A percentile compares a stretch with the other conserved stretches of the same genome.
These are phyloP conservation scores for Drosophila littoralis DNA, from an alignment of 1,140 invertebrate species.

Conservation along the genomic window DNA sequence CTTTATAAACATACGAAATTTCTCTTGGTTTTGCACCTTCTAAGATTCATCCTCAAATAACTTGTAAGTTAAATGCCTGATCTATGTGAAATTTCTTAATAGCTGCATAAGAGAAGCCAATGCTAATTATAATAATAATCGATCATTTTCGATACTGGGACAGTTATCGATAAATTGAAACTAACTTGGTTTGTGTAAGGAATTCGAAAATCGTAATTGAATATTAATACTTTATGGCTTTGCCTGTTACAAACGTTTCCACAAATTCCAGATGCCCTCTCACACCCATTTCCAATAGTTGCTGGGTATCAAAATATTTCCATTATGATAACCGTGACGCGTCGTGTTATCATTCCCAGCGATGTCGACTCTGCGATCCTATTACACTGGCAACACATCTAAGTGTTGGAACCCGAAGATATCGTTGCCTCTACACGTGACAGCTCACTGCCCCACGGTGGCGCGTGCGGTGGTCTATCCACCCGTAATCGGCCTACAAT, in stretches of 20 bases:
- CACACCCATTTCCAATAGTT: not conserved
- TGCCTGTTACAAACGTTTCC: not conserved
- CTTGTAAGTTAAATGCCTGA: no score
- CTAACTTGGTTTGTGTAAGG: no score
- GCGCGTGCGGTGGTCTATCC: not conserved
- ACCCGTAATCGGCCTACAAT: not conserved
- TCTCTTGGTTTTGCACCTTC: no score
- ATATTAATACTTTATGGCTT: no score
- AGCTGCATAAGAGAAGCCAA: no score
- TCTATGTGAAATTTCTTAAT: no score
- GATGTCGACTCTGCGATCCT: not conserved
- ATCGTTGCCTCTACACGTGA: not conserved
- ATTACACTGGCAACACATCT: slow-evolving; percentile 3
- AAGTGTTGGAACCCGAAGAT: not conserved
- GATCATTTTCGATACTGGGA: no score
- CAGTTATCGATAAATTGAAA: no score
- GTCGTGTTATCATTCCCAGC: slow-evolving; percentile 21
- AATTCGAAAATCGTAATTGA: no score
- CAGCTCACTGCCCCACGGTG: not conserved
- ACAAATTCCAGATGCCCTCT: not conserved
- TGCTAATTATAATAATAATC: no score
- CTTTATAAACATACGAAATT: no score
- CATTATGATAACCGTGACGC: slow-evolving; percentile 59
- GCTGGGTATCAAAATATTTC: slow-evolving; percentile 51
- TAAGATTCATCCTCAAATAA: no score